A percentile compares a stretch with the other conserved stretches of the same genome.
phyloP scores from a whole-genome alignment of 37 sponge, comb jelly and placozoan species.

The Halisarca cf. caerulea region DNA sequence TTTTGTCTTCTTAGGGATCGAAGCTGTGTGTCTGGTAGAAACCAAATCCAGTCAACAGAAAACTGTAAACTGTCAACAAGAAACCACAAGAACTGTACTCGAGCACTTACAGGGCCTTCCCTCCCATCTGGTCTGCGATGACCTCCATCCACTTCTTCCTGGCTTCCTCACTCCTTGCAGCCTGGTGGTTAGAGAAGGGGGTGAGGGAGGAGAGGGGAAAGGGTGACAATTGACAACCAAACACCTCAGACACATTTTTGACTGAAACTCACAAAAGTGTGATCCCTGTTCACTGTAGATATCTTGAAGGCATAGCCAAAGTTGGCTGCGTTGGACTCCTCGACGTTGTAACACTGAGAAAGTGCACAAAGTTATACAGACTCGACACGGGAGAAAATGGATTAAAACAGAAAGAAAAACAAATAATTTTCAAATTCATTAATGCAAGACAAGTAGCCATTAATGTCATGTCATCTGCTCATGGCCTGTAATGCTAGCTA shows the following conservation, averaged over 20 bases:
- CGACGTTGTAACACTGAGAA: conserved; percentile 49
- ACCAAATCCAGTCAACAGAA: too few relatives aligned
- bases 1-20: not conserved
- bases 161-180: conserved; percentile 64
- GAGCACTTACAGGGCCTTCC: conserved; percentile 21
- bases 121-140: conserved; percentile 51
- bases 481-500: too few relatives aligned
- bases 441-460: too few relatives aligned
- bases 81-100: too few relatives aligned
- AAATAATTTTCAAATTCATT: not conserved
- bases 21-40: not conserved
- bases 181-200: conserved; percentile 25
- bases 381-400: not conserved
- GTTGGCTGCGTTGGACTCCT: conserved; percentile 36
- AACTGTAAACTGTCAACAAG: too few relatives aligned
- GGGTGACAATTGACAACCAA: too few relatives aligned
- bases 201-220: not conserved
- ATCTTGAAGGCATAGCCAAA: conserved; percentile 81
- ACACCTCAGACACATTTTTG: too few relatives aligned
- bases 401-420: not conserved
- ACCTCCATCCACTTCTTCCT: conserved; percentile 61
- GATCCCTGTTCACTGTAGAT: conserved; percentile 39
- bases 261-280: conserved; percentile 61
- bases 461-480: too few relatives aligned
- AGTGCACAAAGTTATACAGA: not conserved